Percentiles rank a stretch among this genome's conserved stretches.
Conservation (phyloP, 2,797 vertebrate genomes). For the Falco rusticolus region DNA sequence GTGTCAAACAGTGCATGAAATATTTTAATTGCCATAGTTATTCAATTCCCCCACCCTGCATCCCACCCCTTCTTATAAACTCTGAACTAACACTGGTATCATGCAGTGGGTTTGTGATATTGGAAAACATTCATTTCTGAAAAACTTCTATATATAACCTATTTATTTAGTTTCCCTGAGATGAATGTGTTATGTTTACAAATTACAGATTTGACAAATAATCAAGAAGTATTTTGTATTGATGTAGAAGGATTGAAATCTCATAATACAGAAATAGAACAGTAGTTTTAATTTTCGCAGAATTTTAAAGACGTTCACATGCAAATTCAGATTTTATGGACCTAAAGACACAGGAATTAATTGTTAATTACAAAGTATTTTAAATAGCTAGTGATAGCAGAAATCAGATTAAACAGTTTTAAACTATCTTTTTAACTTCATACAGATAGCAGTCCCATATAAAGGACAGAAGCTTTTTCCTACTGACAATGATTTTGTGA, state of each 20-base stretch:
- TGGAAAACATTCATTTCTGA: not conserved
- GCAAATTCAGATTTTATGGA: not conserved
- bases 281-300: not conserved
- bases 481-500: not conserved
- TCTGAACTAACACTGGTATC: not conserved
- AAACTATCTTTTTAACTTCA: not conserved
- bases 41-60: not conserved
- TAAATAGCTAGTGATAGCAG: not conserved
- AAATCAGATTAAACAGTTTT: not conserved
- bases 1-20: not conserved
- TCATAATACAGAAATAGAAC: not conserved
- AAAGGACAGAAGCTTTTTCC: not conserved
- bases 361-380: not conserved
- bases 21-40: not conserved
- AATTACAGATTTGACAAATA: not conserved
- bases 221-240: not conserved
- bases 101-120: not conserved
- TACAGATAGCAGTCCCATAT: not conserved
- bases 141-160: not conserved
- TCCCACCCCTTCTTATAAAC: not conserved
- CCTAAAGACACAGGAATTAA: not conserved
- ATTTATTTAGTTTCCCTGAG: not conserved
- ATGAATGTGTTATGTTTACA: not conserved
- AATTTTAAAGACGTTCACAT: not conserved
- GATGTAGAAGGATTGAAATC: not conserved